Conservation (phyloP, 2,113 vertebrate genomes). For the Okapia johnstoni region DNA sequence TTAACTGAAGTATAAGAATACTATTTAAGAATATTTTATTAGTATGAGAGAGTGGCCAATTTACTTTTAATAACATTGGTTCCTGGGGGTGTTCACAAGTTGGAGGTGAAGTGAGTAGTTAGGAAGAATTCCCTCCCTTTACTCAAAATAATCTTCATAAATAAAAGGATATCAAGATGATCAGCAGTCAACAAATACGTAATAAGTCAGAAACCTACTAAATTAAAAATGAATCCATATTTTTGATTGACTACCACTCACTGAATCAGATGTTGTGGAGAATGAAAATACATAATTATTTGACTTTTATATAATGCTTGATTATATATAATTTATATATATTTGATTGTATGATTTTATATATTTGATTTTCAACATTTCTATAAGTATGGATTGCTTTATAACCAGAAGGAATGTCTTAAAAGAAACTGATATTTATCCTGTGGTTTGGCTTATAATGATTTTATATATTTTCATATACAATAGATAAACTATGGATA, state of each 20-base stretch:
- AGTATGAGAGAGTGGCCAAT: not conserved
- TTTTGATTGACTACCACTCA: not conserved
- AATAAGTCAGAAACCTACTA: not conserved
- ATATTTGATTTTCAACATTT: not conserved
- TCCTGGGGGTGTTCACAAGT: not conserved
- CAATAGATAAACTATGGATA: not conserved
- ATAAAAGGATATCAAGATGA: not conserved
- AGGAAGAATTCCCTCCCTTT: not conserved
- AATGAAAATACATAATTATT: not conserved
- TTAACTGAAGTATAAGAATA: not conserved
- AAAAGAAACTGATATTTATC: not conserved
- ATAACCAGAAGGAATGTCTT: not conserved
- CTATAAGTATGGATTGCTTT: not conserved
- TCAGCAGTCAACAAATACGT: not conserved
- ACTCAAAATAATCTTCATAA: not conserved
- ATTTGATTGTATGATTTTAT: not conserved
- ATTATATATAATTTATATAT: not conserved
- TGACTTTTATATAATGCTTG: not conserved
- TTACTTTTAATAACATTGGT: not conserved
- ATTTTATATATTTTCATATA: not conserved
- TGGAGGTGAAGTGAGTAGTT: not conserved
- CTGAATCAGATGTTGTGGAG: not conserved
- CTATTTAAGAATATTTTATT: conserved; percentile 1
- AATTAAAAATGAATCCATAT: not conserved
- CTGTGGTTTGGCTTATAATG: not conserved